Conservation (phyloP, 2,113 vertebrate genomes). For the Chamaea fasciata region DNA sequence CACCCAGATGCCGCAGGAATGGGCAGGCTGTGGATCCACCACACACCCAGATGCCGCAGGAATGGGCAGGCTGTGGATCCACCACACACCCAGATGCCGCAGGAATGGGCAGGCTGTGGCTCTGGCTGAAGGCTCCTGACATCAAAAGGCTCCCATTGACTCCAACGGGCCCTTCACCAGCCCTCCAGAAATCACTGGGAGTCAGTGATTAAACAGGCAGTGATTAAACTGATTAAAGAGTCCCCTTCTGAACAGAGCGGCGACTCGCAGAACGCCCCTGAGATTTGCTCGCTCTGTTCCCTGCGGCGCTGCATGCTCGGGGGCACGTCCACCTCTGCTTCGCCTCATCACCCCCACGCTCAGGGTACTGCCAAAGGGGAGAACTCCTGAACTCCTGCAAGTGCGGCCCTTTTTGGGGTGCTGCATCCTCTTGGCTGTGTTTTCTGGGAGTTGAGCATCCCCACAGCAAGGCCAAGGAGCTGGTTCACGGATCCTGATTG, state of each 20-base stretch:
- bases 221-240: too few relatives aligned
- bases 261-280: neutral
- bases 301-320: neutral
- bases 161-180: neutral
- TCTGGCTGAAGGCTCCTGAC: neutral
- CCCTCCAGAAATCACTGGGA: slow-evolving; percentile 1
- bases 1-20: neutral
- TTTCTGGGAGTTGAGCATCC: neutral
- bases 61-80: neutral
- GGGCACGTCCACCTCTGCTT: neutral
- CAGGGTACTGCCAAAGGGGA: neutral
- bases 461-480: neutral
- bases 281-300: neutral
- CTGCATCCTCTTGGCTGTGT: neutral
- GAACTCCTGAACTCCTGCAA: neutral
- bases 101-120: neutral
- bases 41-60: neutral
- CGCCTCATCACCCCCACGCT: neutral
- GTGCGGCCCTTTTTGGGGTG: neutral
- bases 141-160: slow-evolving; percentile 21
- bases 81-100: neutral
- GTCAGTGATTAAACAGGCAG: neutral
- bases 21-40: neutral
- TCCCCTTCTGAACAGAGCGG: neutral
- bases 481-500: neutral